Percentiles rank a stretch among this genome's conserved stretches.
phyloP scores from a whole-genome alignment of 2,797 vertebrate genomes.

The Clarias laeviceps region DNA sequence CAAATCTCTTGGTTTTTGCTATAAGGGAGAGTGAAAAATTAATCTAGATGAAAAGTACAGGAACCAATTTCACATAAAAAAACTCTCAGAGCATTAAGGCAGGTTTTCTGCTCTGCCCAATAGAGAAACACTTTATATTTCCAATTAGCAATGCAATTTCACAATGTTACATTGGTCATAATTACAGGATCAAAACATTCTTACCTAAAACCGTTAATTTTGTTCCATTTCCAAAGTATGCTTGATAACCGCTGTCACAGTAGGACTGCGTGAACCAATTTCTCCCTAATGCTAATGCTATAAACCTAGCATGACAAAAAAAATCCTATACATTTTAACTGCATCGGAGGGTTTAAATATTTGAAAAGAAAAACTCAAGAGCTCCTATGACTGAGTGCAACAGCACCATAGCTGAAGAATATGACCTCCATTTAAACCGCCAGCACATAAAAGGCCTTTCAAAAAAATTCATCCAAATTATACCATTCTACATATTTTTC shows the following conservation, averaged over 20 bases:
- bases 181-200: conserved; percentile 14
- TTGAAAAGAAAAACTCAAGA: not conserved
- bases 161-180: not conserved
- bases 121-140: not conserved
- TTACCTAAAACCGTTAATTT: conserved; percentile 72
- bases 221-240: conserved; percentile 69
- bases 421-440: not conserved
- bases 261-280: conserved; percentile 42
- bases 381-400: not conserved
- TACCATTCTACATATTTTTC: not conserved
- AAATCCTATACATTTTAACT: not conserved
- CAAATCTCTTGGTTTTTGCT: not conserved
- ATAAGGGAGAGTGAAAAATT: not conserved
- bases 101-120: not conserved
- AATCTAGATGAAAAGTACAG: not conserved
- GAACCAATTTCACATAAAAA: not conserved
- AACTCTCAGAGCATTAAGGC: not conserved
- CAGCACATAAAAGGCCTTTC: no score
- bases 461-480: not conserved
- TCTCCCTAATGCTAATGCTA: conserved; percentile 19
- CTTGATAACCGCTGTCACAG: conserved; percentile 64
- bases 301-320: not conserved
- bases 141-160: not conserved
- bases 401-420: not conserved
- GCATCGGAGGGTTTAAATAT: not conserved